A percentile compares a stretch with the other conserved stretches of the same genome.
phyloP scores from a whole-genome alignment of 1,140 invertebrate genomes.

The Drosophila seguyi region DNA sequence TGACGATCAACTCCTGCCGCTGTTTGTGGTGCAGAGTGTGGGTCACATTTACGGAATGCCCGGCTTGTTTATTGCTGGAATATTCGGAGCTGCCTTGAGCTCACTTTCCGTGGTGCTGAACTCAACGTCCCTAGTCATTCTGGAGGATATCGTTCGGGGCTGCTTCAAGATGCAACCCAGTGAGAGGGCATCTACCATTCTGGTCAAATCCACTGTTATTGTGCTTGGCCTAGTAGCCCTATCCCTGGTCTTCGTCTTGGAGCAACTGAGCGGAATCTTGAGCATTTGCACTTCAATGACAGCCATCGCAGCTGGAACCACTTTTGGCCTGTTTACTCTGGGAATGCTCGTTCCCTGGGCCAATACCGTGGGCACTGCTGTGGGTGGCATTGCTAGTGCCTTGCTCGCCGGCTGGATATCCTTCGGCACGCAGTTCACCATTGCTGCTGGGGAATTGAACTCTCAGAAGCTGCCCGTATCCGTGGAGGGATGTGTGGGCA shows the following conservation, averaged over 20 bases:
- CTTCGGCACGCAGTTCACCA: conserved; percentile 86
- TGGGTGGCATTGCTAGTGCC: conserved; percentile 87
- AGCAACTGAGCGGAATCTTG: conserved; percentile 90
- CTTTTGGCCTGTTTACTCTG: conserved; percentile 93
- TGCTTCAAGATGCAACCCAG: conserved; percentile 88
- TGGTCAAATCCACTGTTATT: conserved; percentile 89
- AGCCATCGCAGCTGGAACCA: conserved; percentile 93
- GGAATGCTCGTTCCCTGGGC: conserved; percentile 94
- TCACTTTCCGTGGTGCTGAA: conserved; percentile 93
- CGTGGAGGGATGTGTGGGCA: conserved; percentile 78
- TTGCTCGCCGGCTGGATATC: conserved; percentile 87
- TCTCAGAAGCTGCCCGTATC: conserved; percentile 85
- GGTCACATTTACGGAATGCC: conserved; percentile 89
- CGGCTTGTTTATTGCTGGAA: conserved; percentile 92
- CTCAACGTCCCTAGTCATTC: conserved; percentile 91
- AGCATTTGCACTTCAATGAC: conserved; percentile 92
- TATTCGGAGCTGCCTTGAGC: conserved; percentile 91
- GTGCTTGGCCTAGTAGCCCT: conserved; percentile 89
- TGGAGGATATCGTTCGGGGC: conserved; percentile 93
- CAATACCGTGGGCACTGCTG: conserved; percentile 88
- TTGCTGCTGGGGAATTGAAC: conserved; percentile 83
- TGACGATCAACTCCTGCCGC: conserved; percentile 90
- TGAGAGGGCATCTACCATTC: conserved; percentile 87
- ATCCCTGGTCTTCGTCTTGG: conserved; percentile 89
- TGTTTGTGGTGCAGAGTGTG: conserved; percentile 90